Evolutionary conservation across 1,140 invertebrate genomes (phyloP).

Genomic region (Portunus trituberculatus): DNA sequence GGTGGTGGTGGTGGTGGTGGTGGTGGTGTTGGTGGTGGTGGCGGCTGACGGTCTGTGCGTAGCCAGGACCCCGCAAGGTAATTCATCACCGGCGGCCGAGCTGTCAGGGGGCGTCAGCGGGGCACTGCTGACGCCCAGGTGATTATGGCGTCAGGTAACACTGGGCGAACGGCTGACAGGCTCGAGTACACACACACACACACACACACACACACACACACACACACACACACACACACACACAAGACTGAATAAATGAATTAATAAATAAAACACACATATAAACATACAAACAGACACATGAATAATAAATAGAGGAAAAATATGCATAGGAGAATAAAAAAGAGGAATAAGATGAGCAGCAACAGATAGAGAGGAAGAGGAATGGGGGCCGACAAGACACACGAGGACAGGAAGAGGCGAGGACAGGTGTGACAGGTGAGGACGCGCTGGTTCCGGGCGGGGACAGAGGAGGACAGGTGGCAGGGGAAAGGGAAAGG

Average conservation of each 20-base stretch:
- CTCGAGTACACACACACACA: not conserved
- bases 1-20: not conserved
- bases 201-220: conserved; percentile 52
- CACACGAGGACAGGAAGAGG: not conserved
- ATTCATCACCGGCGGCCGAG: not conserved
- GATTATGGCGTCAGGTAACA: conserved; percentile 21
- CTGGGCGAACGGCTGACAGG: not conserved
- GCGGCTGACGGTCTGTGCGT: not conserved
- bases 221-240: conserved; percentile 53
- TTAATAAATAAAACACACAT: not conserved
- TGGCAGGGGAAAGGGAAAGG: not conserved
- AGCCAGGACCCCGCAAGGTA: not conserved
- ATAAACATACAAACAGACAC: not conserved
- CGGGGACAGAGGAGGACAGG: not conserved
- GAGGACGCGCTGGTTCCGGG: no score
- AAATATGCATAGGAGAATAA: no score
- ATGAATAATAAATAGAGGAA: not conserved
- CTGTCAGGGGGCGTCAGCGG: not conserved
- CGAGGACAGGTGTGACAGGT: not conserved
- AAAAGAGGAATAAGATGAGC: no score
- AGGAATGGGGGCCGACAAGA: not conserved
- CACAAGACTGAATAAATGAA: not conserved
- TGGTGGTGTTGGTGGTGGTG: not conserved
- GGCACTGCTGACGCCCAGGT: conserved; percentile 7
- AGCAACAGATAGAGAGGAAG: not conserved